Base-by-base conservation (phyloP, 1,140 invertebrate genomes). In the Apis cerana region DNA sequence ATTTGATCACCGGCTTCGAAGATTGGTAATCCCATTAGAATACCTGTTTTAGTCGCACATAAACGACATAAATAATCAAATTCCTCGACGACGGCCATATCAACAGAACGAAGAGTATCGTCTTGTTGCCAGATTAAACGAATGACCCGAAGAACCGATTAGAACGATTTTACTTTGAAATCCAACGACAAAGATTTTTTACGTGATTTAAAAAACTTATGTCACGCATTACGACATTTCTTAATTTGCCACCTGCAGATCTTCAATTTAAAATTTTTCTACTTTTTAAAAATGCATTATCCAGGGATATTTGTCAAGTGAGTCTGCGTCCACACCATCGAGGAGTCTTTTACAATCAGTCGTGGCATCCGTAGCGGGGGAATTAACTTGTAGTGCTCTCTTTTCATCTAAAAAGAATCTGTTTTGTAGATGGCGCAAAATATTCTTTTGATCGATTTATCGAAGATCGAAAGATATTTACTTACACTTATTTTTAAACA, bases 1-100 rank as follows among this genome's bases (percentile, higher is more conserved):
- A 95, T 93, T 71, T 94, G 92, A 69, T 95, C 94, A 79, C 95
- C 95, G 85, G 92, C 91, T 87, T 95, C 95, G 86, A 96, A 96
- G 75, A 96, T 96, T 71, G 95, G 94, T 75, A 96, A 89, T 19
- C 95, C 95, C 90, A 95, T 93, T 43, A 95, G 82, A 58, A 95
- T 92, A 80, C 92, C 94, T 19, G 94, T 95, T 89, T 95, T 96
- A 0, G 94, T 90, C 21, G 94, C 95, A 87, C 95, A 96, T 10
- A 96, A 82, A 76, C 95, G 93, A 85, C 95, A 96, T 75, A 96
- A 90, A 85, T 95, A 94, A 89, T 93, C 90, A 76, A 95, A 94
- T 86, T 95, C 93, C 69, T 93, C 92, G 33, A 94, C 96, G 54
- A 97, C 96, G 89, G 97, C 97, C 97, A 92, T 92, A 74, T 85